Conservation (phyloP, 2,113 vertebrate genomes). For the Corvus hawaiiensis region DNA sequence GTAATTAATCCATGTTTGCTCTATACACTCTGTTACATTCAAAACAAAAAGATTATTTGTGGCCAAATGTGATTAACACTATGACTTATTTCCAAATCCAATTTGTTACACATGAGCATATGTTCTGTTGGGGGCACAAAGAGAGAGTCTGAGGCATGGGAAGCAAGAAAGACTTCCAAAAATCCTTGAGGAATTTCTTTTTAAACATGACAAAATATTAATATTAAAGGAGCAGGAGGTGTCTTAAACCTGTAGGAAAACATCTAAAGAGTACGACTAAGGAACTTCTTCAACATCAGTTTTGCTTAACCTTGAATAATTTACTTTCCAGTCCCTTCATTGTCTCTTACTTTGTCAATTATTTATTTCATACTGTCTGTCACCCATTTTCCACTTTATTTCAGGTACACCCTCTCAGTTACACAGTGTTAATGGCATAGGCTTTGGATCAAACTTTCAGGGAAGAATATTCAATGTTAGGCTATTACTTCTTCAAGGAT, state of each 20-base stretch:
- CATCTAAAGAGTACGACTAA: background rate
- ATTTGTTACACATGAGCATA: background rate
- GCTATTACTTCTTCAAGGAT: background rate
- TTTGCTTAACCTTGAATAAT: background rate
- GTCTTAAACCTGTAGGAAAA: background rate
- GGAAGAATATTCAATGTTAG: background rate
- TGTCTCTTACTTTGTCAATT: background rate
- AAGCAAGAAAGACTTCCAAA: background rate
- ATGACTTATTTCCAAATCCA: background rate
- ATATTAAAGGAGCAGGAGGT: rapidly evolving
- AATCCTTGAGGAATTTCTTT: background rate
- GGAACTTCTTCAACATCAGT: background rate
- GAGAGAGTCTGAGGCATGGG: background rate
- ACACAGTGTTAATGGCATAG: rapidly evolving
- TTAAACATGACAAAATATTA: background rate
- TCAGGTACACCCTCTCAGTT: background rate
- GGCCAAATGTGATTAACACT: background rate
- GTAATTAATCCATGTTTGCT: background rate
- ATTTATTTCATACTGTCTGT: background rate
- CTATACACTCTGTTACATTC: background rate
- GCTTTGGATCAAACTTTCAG: background rate
- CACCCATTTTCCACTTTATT: background rate
- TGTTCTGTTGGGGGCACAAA: background rate
- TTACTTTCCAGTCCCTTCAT: background rate
- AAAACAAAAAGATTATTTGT: background rate